Base-by-base conservation (phyloP, 1,140 invertebrate genomes). In the Mercenaria mercenaria region DNA sequence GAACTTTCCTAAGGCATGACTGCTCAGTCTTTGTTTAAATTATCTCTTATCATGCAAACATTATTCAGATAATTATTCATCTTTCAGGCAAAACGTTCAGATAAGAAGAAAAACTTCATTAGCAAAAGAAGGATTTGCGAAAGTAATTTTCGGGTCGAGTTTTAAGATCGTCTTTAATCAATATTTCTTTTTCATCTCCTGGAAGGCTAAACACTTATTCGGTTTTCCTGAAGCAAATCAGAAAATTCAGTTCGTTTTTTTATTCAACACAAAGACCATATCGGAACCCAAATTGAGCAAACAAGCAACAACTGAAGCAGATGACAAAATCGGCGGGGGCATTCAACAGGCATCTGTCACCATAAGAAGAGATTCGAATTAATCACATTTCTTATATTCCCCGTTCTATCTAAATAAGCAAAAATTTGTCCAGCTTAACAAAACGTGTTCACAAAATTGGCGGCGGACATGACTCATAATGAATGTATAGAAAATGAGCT, bases 361-460 rank as follows among this genome's bases (percentile, higher is more conserved):
- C 74, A 59, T 13, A 56, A 50, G 26, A 39, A 39, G 29, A 4
- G 20, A 61, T 59, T 0, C 32, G 23, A 52, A 81, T 81, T 81
- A 81, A 81, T 81, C 52, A 81, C 79, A 81, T 59, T 59, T 41
- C 79, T 59, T 47, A 81, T 81, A 81, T 61, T 81, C 8, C 50
- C 13, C 23, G 52, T 61, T 81, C 52, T 61, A 37, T 81, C 79
- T 41, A 81, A 32, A 81, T 81, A 81, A 81, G 18, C 50, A 81
- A 81, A 50, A 81, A 81, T 81, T 81, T 81, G 79, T 61, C 4
- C 41, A 81, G n/a, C 15, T 52, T 37, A 13, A 41, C 37, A 50
- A 61, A 61, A 56, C 20, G 26, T 64, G 32, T 81, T 59, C 79
- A 81, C 56, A 81, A 81, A 81, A 81, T 64, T 81, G 37, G 52